Conservation (phyloP, 2,888 invertebrate species). For the Pyrocoelia pectoralis region DNA sequence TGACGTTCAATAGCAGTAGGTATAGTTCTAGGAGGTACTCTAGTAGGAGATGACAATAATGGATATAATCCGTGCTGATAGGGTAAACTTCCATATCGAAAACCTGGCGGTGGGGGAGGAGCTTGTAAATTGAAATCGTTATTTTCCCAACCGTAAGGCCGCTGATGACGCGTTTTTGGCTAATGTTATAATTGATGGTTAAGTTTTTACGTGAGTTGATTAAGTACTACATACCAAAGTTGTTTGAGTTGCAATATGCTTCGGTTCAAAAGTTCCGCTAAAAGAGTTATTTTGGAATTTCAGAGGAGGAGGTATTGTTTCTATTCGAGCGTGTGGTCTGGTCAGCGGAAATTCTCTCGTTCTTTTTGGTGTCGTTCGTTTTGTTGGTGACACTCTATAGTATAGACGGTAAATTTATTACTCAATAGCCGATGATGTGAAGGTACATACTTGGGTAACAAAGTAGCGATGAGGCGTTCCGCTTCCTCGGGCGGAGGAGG, state of each 20-base stretch:
- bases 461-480: constrained; percentile 76
- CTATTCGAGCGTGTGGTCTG: constrained; percentile 49
- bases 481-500: constrained; percentile 83
- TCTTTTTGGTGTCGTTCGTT: constrained; percentile 61
- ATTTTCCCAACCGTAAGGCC: constrained; percentile 77
- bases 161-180: constrained; percentile 79
- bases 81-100: constrained; percentile 73
- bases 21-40: constrained; percentile 73
- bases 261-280: constrained; percentile 56
- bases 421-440: too few species aligned
- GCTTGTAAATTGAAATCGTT: constrained; percentile 60
- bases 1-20: constrained; percentile 78
- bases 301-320: constrained; percentile 58
- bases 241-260: constrained; percentile 77
- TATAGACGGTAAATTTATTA: too few species aligned
- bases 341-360: constrained; percentile 54
- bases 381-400: constrained; percentile 74
- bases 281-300: constrained; percentile 54
- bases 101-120: constrained; percentile 68
- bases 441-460: constrained; percentile 75
- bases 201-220: neutral
- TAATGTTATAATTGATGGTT: constrained; percentile 51
- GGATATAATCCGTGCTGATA: constrained; percentile 71
- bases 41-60: constrained; percentile 60
- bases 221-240: constrained; percentile 70